Conservation (phyloP, 2,888 invertebrate species). For the Stenodema calcarata region DNA sequence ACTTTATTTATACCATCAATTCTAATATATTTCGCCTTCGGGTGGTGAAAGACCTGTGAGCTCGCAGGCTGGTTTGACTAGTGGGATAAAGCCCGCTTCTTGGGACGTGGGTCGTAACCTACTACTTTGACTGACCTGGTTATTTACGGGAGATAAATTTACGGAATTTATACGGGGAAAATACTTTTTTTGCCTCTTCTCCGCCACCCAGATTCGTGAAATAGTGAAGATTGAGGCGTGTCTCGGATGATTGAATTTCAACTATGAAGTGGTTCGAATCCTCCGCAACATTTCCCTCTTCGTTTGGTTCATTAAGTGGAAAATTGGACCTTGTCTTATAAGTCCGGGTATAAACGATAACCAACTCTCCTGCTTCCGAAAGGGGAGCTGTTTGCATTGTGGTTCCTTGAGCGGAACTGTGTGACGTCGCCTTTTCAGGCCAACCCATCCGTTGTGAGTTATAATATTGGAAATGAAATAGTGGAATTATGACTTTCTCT, state of each 20-base stretch:
- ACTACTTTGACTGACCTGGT: not conserved
- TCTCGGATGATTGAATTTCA: not conserved
- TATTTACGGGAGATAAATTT: not conserved
- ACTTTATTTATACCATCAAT: conserved; percentile 32
- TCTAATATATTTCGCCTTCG: conserved; percentile 32
- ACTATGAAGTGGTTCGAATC: not conserved
- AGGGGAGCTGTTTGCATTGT: too few species aligned
- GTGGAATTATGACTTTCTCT: too few species aligned
- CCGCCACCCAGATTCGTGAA: not conserved
- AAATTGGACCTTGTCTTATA: not conserved
- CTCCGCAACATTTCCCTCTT: not conserved
- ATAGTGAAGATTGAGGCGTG: not conserved
- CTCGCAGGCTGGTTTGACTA: not conserved
- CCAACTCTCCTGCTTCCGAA: too few species aligned
- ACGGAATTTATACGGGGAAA: not conserved
- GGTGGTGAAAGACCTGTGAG: conserved; percentile 27
- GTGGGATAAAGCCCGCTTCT: not conserved
- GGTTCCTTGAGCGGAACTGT: too few species aligned
- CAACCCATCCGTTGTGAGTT: too few species aligned
- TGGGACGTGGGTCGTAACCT: not conserved
- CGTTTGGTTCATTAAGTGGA: not conserved
- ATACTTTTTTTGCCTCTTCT: not conserved
- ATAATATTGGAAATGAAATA: too few species aligned
- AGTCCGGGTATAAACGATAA: too few species aligned
- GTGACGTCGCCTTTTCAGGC: too few species aligned